Percentiles rank a stretch among this genome's conserved stretches.
Evolutionary conservation across 2,888 invertebrate genomes (phyloP).

Genomic region (Phoenoteleia sp.): DNA sequence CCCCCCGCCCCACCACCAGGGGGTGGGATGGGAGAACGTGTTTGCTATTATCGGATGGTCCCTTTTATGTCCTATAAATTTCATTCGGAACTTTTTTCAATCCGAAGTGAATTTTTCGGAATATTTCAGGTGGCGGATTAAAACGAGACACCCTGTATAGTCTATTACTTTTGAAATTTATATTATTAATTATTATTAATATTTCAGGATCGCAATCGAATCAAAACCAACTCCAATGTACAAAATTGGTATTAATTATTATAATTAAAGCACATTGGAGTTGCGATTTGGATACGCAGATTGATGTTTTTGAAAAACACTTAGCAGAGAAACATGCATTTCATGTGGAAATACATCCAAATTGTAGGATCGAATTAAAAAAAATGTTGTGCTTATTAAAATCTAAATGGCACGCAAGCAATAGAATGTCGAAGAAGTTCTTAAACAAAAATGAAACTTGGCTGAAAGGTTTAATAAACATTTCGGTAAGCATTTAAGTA

Average conservation of each 20-base stretch:
- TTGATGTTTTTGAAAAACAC: constrained; percentile 3
- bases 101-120: no score
- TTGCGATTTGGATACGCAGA: constrained; percentile 3
- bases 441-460: constrained; percentile 18
- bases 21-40: no score
- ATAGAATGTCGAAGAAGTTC: constrained; percentile 6
- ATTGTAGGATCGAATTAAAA: constrained; percentile 3
- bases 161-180: not conserved
- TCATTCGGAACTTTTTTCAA: no score
- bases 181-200: no score
- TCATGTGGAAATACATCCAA: not conserved
- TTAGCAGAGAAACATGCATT: constrained; percentile 9
- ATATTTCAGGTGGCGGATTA: no score
- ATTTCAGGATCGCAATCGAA: not conserved
- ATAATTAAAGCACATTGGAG: constrained; percentile 1
- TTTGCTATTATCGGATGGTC: no score
- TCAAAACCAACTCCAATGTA: not conserved
- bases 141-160: no score
- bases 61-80: no score
- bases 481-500: constrained; percentile 7
- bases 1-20: no score
- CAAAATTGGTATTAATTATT: not conserved
- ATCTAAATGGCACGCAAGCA: constrained; percentile 12
- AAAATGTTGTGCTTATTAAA: constrained; percentile 4
- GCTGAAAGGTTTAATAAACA: constrained; percentile 17